These are phyloP conservation scores for Chionis minor DNA, from an alignment of 2,113 vertebrate species.

Conservation along the genomic window DNA sequence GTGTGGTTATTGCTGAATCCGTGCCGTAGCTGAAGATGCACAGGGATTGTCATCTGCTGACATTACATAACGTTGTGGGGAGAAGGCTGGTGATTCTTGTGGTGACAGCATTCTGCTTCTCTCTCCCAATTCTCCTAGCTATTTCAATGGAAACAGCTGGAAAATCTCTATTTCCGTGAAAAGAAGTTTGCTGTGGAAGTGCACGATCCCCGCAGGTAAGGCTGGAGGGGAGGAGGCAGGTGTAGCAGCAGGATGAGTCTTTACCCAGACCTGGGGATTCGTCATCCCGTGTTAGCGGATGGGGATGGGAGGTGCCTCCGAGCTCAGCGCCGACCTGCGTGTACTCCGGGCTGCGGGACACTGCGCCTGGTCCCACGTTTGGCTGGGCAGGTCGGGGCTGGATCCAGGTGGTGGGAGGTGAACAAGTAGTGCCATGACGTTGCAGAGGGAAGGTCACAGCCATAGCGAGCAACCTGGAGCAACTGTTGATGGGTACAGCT, in stretches of 20 bases:
- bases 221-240: not conserved
- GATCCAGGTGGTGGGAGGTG: not conserved
- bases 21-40: not conserved
- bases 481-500: not conserved
- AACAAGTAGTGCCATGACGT: not conserved
- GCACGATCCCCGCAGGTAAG: conserved; percentile 93
- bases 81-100: not conserved
- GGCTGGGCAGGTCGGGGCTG: not conserved
- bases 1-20: not conserved
- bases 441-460: not conserved
- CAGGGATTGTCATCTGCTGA: not conserved
- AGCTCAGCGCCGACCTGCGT: not conserved
- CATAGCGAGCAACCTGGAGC: not conserved
- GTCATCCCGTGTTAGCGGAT: rapidly evolving
- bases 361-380: not conserved
- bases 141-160: conserved; percentile 97
- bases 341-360: not conserved
- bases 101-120: not conserved
- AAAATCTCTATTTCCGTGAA: conserved; percentile 98
- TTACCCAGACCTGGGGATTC: not conserved
- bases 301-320: not conserved
- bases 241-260: not conserved
- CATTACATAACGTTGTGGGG: not conserved
- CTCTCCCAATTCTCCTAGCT: conserved; percentile 74
- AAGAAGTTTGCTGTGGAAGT: conserved; percentile 99